A percentile compares a stretch with the other conserved stretches of the same genome.
Conservation (phyloP, 1,140 invertebrate genomes). For the Hylaeus anthracinus region DNA sequence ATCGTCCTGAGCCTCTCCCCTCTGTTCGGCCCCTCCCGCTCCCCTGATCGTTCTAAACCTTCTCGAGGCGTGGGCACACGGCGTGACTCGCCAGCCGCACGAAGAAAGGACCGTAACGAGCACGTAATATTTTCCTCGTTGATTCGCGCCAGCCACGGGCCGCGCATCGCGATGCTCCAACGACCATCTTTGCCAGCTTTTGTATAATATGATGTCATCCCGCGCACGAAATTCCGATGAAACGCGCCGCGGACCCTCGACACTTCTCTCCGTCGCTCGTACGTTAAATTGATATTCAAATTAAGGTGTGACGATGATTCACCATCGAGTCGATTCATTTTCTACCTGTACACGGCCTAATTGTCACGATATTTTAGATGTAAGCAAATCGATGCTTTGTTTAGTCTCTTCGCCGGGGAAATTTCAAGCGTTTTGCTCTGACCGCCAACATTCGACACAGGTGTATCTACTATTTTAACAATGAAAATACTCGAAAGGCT, state of each 20-base stretch:
- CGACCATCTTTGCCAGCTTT: constrained; percentile 43
- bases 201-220: neutral
- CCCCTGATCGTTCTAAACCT: constrained; percentile 11
- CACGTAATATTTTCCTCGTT: constrained; percentile 59
- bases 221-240: neutral
- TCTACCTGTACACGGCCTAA: neutral
- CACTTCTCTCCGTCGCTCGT: too few relatives aligned
- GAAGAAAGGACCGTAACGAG: constrained; percentile 63
- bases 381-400: too few relatives aligned
- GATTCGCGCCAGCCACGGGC: constrained; percentile 42
- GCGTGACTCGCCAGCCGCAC: constrained; percentile 65
- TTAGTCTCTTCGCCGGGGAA: too few relatives aligned
- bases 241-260: neutral
- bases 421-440: too few relatives aligned
- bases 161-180: neutral
- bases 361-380: too few relatives aligned
- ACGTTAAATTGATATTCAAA: too few relatives aligned
- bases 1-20: constrained; percentile 50
- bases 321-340: constrained; percentile 6
- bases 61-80: constrained; percentile 66
- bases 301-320: neutral
- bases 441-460: too few relatives aligned
- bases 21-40: neutral
- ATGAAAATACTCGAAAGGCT: too few relatives aligned
- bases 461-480: too few relatives aligned